These are phyloP conservation scores for Anolis apletophallus DNA, from an alignment of 2,797 vertebrate genomes.

Conservation along the genomic window DNA sequence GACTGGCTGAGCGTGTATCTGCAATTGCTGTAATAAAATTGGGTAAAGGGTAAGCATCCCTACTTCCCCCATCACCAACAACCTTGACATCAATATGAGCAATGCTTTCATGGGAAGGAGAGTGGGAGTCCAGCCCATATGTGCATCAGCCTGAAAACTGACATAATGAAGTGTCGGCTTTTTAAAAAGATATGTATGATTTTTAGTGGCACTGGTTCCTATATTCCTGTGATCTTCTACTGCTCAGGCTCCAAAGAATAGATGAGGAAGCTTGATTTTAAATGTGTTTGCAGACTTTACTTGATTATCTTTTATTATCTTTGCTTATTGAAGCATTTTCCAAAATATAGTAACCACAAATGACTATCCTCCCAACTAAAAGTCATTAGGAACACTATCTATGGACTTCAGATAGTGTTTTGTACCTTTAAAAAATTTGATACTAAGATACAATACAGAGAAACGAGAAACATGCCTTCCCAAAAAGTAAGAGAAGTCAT, in stretches of 20 bases:
- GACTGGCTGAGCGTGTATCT: too few species aligned
- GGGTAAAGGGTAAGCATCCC: too few species aligned
- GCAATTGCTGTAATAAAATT: too few species aligned
- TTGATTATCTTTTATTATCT: neutral
- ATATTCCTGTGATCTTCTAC: neutral
- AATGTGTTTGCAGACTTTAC: neutral
- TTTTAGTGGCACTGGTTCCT: neutral
- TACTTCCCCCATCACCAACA: neutral
- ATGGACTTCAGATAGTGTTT: neutral
- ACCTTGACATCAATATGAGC: neutral
- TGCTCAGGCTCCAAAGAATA: neutral
- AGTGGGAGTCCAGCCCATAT: neutral
- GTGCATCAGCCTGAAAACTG: neutral
- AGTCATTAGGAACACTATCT: neutral
- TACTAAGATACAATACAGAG: neutral
- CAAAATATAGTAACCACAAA: neutral
- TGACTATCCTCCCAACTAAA: neutral
- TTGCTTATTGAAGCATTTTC: neutral
- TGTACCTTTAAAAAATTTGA: neutral
- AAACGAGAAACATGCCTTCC: neutral
- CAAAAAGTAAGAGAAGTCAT: neutral
- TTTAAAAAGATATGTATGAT: neutral
- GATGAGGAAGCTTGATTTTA: neutral
- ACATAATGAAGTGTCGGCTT: neutral
- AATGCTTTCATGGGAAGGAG: neutral